Base-by-base conservation (phyloP, 2,113 vertebrate genomes). In the Cyprinodon tularosa region DNA sequence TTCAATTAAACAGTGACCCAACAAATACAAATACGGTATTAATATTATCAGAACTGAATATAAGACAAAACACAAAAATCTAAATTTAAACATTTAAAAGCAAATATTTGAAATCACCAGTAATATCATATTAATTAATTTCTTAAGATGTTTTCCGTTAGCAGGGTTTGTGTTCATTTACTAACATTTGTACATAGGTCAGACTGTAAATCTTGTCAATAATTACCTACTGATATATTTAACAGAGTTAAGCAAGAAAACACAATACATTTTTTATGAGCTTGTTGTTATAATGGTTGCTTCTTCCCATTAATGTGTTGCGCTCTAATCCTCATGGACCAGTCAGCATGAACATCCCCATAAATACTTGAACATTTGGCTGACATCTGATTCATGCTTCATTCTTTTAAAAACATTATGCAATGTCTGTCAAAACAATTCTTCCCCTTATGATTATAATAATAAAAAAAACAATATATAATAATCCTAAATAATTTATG, bases 321-420 rank as follows among this genome's bases (percentile, higher is more conserved):
- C 88, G 78, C 85, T 91, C 80, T 83, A 93, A 91, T 93, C 92
- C 87, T 94, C 91, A 91, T 90, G 83, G 89, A 91, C 93, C 92
- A 94, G 90, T 85, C 94, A 92, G 89, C 91, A 93, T 96, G 93
- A 96, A 94, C 50, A 92, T 95, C 91, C 76, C 84, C 75, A 93
- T 94, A 88, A 96, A 94, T 95, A 86, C 79, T 92, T 94, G 92
- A 95, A 92, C 92, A 90, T 76, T 76, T 45, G 64, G 79, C 77
- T 62, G 72, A 86, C 84, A 77, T 88, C 66, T 82, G 77, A 72
- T 50, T 63, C 17, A 7, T 74, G 68, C 50, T 67, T 61, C 67
- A 17, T 44, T 80, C 63, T 40, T 89, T 63, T 39, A 76, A 42
- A 86, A 81, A 67, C 44, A 72, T 53, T 76, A 73, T 22, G 42